These are phyloP conservation scores for Crypturellus undulatus DNA, from an alignment of 2,113 vertebrate genomes.

Conservation along the genomic window DNA sequence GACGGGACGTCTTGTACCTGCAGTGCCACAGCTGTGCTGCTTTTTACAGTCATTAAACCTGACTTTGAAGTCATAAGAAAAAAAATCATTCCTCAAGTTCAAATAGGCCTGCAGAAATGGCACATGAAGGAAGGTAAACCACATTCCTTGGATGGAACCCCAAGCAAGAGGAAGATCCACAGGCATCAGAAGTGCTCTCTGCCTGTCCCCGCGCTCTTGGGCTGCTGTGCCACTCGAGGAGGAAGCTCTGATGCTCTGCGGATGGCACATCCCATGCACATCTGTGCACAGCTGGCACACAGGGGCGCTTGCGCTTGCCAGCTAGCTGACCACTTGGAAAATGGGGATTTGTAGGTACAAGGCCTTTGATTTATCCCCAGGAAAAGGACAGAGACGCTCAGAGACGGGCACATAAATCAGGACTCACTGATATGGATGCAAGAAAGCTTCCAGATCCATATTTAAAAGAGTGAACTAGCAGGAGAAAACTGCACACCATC, in stretches of 20 bases:
- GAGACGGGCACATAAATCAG: not conserved
- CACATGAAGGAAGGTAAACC: not conserved
- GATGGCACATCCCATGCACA: not conserved
- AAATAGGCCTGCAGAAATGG: not conserved
- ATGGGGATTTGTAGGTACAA: constrained; percentile 42
- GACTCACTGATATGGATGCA: not conserved
- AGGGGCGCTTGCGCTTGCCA: rapidly evolving
- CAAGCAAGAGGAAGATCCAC: not conserved
- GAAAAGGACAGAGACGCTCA: not conserved
- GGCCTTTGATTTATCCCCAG: constrained; percentile 20
- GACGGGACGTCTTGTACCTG: not conserved
- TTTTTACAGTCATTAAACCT: not conserved
- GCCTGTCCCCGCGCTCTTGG: not conserved
- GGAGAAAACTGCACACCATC: not conserved
- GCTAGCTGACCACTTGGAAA: constrained; percentile 28
- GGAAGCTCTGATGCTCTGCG: not conserved
- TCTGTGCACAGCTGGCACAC: constrained; percentile 34
- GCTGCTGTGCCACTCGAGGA: not conserved
- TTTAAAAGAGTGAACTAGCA: not conserved
- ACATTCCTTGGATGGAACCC: not conserved
- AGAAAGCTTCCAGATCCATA: constrained; percentile 47
- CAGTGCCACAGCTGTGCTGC: not conserved
- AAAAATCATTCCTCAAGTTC: not conserved
- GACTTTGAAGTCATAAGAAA: not conserved
- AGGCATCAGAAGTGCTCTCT: not conserved